Conservation (phyloP, 2,888 invertebrate species). For the Drosophila tripunctata region DNA sequence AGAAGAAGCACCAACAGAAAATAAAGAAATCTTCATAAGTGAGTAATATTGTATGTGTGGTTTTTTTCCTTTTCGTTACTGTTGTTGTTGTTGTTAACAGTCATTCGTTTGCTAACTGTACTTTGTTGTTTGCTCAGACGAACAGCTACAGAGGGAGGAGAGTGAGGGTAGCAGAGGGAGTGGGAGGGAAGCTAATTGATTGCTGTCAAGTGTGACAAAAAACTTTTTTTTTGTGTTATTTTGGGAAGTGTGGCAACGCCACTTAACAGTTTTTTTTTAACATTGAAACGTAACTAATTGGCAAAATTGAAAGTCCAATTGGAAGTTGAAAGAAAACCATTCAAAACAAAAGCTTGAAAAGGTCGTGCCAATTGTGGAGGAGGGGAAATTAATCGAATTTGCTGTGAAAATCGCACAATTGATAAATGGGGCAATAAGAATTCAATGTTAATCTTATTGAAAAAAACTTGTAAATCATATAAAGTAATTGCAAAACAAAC, state of each 20-base stretch:
- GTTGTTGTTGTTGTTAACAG: slow-evolving; percentile 59
- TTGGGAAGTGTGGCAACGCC: slow-evolving; percentile 20
- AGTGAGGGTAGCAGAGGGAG: too few species aligned
- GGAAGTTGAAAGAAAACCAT: slow-evolving; percentile 8
- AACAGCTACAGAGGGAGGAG: too few species aligned
- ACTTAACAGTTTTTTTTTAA: slow-evolving; percentile 19
- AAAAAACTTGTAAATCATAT: not conserved
- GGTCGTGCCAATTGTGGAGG: slow-evolving; percentile 9
- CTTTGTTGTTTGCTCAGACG: slow-evolving; percentile 7
- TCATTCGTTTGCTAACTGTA: slow-evolving; percentile 66
- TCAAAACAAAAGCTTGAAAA: not conserved
- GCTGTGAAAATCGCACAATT: not conserved
- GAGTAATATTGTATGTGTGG: slow-evolving; percentile 42
- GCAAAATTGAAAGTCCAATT: slow-evolving; percentile 50
- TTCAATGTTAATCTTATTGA: not conserved
- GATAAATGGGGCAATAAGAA: not conserved
- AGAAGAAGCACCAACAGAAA: too few species aligned
- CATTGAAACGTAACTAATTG: slow-evolving; percentile 46
- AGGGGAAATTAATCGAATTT: not conserved
- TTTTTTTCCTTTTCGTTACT: slow-evolving; percentile 16
- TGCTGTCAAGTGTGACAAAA: slow-evolving; percentile 32
- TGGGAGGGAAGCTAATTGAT: slow-evolving; percentile 46
- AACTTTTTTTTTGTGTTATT: too few species aligned
- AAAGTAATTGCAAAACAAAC: not conserved
- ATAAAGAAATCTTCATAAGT: slow-evolving; percentile 51